A percentile compares a stretch with the other conserved stretches of the same genome.
These are phyloP conservation scores for Lanistes nyassanus DNA, from an alignment of 1,140 invertebrate species.

Conservation along the genomic window DNA sequence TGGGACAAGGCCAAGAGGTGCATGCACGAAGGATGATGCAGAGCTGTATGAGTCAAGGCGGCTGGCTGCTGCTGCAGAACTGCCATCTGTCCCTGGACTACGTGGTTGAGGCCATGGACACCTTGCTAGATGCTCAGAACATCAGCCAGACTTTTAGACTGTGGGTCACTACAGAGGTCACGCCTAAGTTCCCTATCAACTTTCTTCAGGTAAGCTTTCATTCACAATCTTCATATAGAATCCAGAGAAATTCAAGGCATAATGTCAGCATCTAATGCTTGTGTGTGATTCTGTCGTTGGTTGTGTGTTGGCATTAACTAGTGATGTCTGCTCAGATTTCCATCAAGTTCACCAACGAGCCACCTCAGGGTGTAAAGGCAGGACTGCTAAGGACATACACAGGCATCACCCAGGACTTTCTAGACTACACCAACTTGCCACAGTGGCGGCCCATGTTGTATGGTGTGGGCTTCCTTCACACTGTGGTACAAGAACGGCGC, in stretches of 20 bases:
- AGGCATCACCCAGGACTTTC: slow-evolving; percentile 57
- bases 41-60: slow-evolving; percentile 55
- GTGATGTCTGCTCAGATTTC: slow-evolving; percentile 43
- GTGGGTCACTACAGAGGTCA: slow-evolving; percentile 62
- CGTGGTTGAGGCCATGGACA: slow-evolving; percentile 58
- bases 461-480: slow-evolving; percentile 87
- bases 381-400: slow-evolving; percentile 64
- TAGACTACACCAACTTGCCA: slow-evolving; percentile 53
- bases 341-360: slow-evolving; percentile 66
- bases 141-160: slow-evolving; percentile 55
- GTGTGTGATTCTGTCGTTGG: background rate
- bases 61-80: slow-evolving; percentile 63
- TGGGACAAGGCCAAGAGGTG: slow-evolving; percentile 65
- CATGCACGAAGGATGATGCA: slow-evolving; percentile 59
- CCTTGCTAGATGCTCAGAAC: slow-evolving; percentile 45
- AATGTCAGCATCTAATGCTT: background rate
- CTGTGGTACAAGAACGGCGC: slow-evolving; percentile 66
- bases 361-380: slow-evolving; percentile 66
- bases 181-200: slow-evolving; percentile 58
- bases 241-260: background rate
- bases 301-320: background rate
- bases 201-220: slow-evolving; percentile 54
- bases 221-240: too few relatives aligned
- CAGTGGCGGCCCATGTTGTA: slow-evolving; percentile 95
- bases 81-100: slow-evolving; percentile 62